Conservation (phyloP, 2,797 vertebrate genomes). For the Macropodus opercularis region DNA sequence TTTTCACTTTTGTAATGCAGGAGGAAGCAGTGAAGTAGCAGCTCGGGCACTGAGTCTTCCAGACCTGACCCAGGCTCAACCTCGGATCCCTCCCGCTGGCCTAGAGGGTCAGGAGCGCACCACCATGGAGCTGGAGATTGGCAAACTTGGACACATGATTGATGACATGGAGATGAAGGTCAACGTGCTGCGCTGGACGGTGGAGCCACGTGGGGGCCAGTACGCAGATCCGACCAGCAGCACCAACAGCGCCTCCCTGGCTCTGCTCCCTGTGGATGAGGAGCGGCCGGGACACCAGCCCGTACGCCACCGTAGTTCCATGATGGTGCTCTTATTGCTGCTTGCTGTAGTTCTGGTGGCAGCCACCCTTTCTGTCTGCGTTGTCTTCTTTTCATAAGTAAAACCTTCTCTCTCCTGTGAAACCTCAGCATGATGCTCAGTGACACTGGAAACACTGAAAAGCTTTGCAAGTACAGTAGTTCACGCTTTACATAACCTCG, state of each 20-base stretch:
- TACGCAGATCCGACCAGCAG: slow-evolving; percentile 74
- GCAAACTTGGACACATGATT: slow-evolving; percentile 71
- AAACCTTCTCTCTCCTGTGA: slow-evolving; percentile 29
- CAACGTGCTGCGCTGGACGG: slow-evolving; percentile 78
- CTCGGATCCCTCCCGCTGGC: slow-evolving; percentile 25
- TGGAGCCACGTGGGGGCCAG: slow-evolving; percentile 69
- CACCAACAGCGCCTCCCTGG: slow-evolving; percentile 72
- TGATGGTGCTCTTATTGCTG: slow-evolving; percentile 58
- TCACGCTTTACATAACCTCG: background rate
- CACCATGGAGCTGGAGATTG: slow-evolving; percentile 76
- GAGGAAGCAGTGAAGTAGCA: slow-evolving; percentile 70
- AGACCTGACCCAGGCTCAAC: slow-evolving; percentile 60
- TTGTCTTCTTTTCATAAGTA: slow-evolving; percentile 67
- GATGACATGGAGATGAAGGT: slow-evolving; percentile 82
- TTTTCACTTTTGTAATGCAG: slow-evolving; percentile 42
- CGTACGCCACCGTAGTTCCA: slow-evolving; percentile 50
- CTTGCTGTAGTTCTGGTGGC: slow-evolving; percentile 52
- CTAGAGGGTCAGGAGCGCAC: slow-evolving; percentile 74
- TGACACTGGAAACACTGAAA: slow-evolving; percentile 1
- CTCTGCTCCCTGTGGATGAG: slow-evolving; percentile 72
- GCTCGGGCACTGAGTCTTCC: slow-evolving; percentile 77
- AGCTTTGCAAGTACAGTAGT: slow-evolving; percentile 14
- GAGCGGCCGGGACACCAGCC: slow-evolving; percentile 54
- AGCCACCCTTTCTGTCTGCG: slow-evolving; percentile 62
- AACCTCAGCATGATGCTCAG: slow-evolving; percentile 17